Base-by-base conservation (phyloP, 2,888 invertebrate species). In the Creontiades dilutus region DNA sequence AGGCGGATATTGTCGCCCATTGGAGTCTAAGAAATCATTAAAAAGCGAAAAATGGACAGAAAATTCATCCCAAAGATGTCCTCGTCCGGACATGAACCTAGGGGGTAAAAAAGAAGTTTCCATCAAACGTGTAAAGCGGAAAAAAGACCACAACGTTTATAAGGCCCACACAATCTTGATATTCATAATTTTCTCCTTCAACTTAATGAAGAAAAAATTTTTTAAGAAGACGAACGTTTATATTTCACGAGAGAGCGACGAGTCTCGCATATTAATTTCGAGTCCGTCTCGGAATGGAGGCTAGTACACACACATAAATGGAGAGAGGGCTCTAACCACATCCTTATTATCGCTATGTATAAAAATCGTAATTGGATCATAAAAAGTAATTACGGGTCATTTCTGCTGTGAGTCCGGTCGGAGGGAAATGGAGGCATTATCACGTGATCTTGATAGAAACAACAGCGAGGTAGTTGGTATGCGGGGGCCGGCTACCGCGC, bases 371-470 rank as follows among this genome's bases (percentile, higher is more conserved):
- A 61, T 61, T 61, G 61, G 61, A 19, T 61, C 61, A n/a, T 61
- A 61, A 61, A 61, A 61, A 61, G 61, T 61, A 61, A 61, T 61
- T 61, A 19, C 61, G 61, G 61, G 61, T 19, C 61, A 61, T 61
- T 52, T 52, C 52, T 52, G 52, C 16, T 52, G 52, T 61, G 61
- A 61, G 61, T 61, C 61, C 61, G n/a, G 61, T 61, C 61, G 61
- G n/a, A n/a, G 61, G 61, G 61, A 61, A 61, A 61, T 61, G n/a
- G 61, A 61, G 16, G 61, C n/a, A 19, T 61, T 61, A 61, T 61
- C 61, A 61, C 61, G 61, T 61, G 61, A 61, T 61, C 61, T 61
- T 61, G 61, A 61, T 61, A 61, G 61, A 61, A 61, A 61, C 52
- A 16, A 61, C n/a, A n/a, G n/a, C n/a, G 61, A 37, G 16, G 61